phyloP scores from a whole-genome alignment of 37 sponge, comb jelly and placozoan species.

The Theonella swinhoei region DNA sequence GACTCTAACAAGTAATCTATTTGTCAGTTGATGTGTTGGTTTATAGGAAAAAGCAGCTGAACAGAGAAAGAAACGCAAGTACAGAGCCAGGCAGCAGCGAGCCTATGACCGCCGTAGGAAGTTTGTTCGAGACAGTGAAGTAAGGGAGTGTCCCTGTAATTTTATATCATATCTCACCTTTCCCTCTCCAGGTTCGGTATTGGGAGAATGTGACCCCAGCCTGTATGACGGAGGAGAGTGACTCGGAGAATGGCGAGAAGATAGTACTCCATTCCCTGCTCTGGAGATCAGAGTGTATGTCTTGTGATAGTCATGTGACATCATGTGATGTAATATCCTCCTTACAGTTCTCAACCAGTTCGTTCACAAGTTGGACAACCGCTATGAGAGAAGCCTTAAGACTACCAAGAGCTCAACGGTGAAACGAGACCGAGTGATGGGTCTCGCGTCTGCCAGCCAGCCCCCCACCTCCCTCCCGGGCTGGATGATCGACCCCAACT shows the following conservation, averaged over 20 bases:
- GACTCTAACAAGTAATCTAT: no score
- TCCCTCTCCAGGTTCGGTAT: conserved; percentile 23
- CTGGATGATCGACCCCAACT: conserved; percentile 77
- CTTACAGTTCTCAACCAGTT: conserved; percentile 74
- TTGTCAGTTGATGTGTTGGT: no score
- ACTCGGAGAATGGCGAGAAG: conserved; percentile 70
- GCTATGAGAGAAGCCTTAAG: conserved; percentile 67
- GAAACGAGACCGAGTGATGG: conserved; percentile 64
- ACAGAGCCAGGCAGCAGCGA: conserved; percentile 81
- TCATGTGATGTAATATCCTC: neutral
- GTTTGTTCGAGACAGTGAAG: conserved; percentile 73
- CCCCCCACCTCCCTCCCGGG: conserved; percentile 63
- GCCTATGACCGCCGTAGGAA: conserved; percentile 59
- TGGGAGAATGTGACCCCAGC: conserved; percentile 72
- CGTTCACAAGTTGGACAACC: conserved; percentile 66
- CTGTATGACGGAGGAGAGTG: conserved; percentile 87
- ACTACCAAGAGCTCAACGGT: conserved; percentile 53
- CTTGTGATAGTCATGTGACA: neutral
- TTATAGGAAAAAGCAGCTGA: conserved; percentile 72
- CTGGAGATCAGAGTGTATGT: conserved; percentile 84
- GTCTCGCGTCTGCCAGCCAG: conserved; percentile 59
- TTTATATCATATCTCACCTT: neutral
- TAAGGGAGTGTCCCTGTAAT: neutral
- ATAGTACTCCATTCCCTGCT: conserved; percentile 82
- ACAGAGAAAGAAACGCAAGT: conserved; percentile 85